phyloP scores from a whole-genome alignment of 1,140 invertebrate genomes.

The Glossosoma conforme region DNA sequence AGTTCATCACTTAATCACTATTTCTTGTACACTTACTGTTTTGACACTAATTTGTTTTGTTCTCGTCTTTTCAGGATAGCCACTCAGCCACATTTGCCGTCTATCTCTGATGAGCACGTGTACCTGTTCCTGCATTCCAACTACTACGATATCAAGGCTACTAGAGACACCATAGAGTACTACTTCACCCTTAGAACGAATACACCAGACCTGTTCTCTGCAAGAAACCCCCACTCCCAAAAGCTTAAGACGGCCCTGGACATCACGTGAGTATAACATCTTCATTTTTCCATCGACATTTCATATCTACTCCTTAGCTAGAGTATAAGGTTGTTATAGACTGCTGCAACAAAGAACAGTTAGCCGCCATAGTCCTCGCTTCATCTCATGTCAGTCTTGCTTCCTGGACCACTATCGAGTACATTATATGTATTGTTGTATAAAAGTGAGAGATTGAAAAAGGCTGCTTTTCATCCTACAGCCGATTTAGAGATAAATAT shows the following conservation, averaged over 20 bases:
- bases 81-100: constrained; percentile 52
- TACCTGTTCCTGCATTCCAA: constrained; percentile 56
- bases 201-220: constrained; percentile 50
- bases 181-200: constrained; percentile 54
- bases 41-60: constrained; percentile 2
- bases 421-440: no score
- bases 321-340: no score
- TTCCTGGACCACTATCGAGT: no score
- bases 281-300: no score
- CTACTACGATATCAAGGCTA: constrained; percentile 53
- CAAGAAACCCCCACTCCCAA: constrained; percentile 46
- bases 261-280: constrained; percentile 47
- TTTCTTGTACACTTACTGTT: not conserved
- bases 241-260: constrained; percentile 48
- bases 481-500: no score
- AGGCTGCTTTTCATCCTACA: no score
- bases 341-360: no score
- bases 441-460: no score
- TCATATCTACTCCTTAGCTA: no score
- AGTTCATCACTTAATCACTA: no score
- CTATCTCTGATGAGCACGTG: constrained; percentile 54
- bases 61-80: constrained; percentile 53
- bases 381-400: no score
- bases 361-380: no score
- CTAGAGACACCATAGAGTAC: constrained; percentile 54